Conservation (phyloP, 2,797 vertebrate genomes). For the Amphiprion clarkii region DNA sequence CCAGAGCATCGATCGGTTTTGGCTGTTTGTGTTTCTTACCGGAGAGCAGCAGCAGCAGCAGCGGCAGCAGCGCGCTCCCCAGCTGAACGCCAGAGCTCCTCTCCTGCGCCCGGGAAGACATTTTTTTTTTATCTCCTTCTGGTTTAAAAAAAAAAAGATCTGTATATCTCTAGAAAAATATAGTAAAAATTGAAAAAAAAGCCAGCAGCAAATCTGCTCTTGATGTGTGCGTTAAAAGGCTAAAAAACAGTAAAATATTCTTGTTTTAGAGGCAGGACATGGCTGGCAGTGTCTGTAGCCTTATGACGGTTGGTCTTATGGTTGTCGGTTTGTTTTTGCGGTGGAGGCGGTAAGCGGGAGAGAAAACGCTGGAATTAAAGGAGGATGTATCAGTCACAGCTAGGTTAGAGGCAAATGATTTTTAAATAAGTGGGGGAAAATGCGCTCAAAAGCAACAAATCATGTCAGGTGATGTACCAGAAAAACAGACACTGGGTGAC, state of each 20-base stretch:
- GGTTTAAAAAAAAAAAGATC: neutral
- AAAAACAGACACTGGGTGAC: neutral
- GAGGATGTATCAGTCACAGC: neutral
- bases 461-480: too few relatives aligned
- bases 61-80: conserved; percentile 59
- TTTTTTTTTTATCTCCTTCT: conserved; percentile 48
- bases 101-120: conserved; percentile 67
- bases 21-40: conserved; percentile 68
- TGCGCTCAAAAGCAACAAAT: neutral
- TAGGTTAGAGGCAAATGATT: too few relatives aligned
- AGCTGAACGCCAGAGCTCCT: conserved; percentile 60
- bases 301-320: conserved; percentile 71
- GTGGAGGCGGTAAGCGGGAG: conserved; percentile 22
- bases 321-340: conserved; percentile 50
- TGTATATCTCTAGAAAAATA: conserved; percentile 10
- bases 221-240: conserved; percentile 50
- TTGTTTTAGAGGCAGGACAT: conserved; percentile 75
- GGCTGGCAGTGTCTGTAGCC: conserved; percentile 82
- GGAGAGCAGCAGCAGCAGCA: conserved; percentile 68
- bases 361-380: neutral
- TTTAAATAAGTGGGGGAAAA: too few relatives aligned
- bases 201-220: neutral
- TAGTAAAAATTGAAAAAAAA: neutral
- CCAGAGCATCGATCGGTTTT: conserved; percentile 20
- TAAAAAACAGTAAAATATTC: conserved; percentile 43